phyloP scores from a whole-genome alignment of 2,113 vertebrate genomes.

The Murina feae region DNA sequence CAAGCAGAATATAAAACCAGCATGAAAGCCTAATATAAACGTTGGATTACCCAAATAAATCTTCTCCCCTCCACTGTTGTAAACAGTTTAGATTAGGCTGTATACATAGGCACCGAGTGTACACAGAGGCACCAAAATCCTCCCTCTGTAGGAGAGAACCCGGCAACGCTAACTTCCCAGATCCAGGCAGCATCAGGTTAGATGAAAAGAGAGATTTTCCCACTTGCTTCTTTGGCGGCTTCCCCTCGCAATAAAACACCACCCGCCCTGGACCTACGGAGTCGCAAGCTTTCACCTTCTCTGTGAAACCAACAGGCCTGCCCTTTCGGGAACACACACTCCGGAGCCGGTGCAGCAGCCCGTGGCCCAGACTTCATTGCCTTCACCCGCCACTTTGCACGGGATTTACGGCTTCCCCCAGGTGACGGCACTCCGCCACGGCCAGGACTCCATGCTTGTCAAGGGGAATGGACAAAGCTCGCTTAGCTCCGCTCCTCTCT shows the following conservation, averaged over 20 bases:
- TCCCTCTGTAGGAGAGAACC: rapidly evolving
- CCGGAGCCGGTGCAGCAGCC: background rate
- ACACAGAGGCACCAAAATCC: background rate
- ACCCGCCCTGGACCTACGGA: background rate
- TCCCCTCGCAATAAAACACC: background rate
- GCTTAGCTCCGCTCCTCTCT: background rate
- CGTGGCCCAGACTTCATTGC: background rate
- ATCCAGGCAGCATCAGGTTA: background rate
- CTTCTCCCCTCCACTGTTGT: background rate
- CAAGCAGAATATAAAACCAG: background rate
- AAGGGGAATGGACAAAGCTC: background rate
- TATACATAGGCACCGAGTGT: background rate
- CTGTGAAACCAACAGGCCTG: background rate
- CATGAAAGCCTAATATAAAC: constrained; percentile 26
- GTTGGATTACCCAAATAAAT: constrained; percentile 14
- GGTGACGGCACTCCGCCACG: background rate
- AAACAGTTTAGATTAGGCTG: background rate
- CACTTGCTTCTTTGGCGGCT: background rate
- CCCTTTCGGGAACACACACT: background rate
- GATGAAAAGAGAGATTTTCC: background rate
- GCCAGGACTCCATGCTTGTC: background rate
- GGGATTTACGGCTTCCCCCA: background rate
- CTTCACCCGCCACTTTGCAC: background rate
- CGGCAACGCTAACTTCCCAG: background rate
- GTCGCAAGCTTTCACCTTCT: background rate